These are phyloP conservation scores for Lingula anatina DNA, from an alignment of 2,888 invertebrate species.

Conservation along the genomic window DNA sequence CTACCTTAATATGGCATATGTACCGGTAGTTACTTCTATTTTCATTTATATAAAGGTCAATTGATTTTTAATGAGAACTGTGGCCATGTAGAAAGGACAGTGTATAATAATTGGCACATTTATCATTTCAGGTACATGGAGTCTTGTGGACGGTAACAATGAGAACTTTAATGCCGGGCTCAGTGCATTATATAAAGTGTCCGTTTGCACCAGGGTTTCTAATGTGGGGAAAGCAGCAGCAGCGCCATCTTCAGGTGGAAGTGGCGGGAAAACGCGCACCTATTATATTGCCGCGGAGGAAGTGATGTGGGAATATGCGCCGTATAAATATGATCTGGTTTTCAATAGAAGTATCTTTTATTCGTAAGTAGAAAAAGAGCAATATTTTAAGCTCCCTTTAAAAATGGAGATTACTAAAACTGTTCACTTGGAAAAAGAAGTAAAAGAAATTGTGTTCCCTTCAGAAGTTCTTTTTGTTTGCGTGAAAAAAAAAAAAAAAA, in stretches of 20 bases:
- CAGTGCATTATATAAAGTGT: conserved; percentile 21
- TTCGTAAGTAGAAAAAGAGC: conserved; percentile 1
- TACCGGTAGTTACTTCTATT: too few relatives aligned
- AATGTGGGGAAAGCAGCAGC: conserved; percentile 7
- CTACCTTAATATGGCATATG: too few relatives aligned
- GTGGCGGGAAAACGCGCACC: conserved; percentile 9
- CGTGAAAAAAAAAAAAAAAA: too few relatives aligned
- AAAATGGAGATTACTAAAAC: background rate
- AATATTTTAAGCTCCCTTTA: too few relatives aligned
- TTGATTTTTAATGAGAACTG: too few relatives aligned
- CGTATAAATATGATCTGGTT: conserved; percentile 17
- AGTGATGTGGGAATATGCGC: conserved; percentile 25
- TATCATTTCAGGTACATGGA: conserved; percentile 21
- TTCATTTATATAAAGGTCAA: too few relatives aligned
- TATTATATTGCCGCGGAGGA: conserved; percentile 28
- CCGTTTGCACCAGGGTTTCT: conserved; percentile 10
- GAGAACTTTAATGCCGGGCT: conserved; percentile 24
- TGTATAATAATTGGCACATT: background rate
- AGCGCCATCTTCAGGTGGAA: background rate
- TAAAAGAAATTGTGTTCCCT: too few relatives aligned
- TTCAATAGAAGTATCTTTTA: conserved; percentile 11
- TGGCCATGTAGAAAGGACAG: background rate
- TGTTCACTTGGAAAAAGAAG: background rate
- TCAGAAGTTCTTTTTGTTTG: too few relatives aligned
- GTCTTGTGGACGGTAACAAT: conserved; percentile 20